Conservation (phyloP, 2,888 invertebrate species). For the Cosmopolites sordidus region DNA sequence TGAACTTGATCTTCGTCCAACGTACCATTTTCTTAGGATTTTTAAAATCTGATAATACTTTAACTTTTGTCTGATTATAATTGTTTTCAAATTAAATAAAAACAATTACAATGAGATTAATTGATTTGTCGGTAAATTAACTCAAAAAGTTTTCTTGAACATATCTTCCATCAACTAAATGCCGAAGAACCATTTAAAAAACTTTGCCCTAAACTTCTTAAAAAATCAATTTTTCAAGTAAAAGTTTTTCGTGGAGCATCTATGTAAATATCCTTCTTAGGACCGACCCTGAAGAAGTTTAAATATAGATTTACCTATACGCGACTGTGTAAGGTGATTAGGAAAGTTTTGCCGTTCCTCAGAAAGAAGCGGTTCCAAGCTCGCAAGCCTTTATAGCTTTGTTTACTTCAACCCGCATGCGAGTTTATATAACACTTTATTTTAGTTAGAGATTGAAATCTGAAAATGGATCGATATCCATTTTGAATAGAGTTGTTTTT, state of each 20-base stretch:
- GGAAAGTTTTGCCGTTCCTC: constrained; percentile 45
- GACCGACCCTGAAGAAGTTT: constrained; percentile 28
- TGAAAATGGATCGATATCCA: not conserved
- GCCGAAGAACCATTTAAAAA: no score
- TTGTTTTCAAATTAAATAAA: no score
- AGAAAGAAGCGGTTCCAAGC: constrained; percentile 37
- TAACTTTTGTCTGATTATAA: no score
- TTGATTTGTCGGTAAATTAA: no score
- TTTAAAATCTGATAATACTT: no score
- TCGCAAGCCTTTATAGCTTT: constrained; percentile 47
- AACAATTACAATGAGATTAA: no score
- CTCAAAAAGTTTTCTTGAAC: no score
- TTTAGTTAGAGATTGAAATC: constrained; percentile 18
- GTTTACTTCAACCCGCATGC: constrained; percentile 44
- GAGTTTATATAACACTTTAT: constrained; percentile 42
- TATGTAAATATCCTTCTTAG: constrained; percentile 22
- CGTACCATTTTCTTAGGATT: no score
- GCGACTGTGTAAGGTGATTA: constrained; percentile 42
- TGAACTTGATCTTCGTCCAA: no score
- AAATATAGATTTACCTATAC: constrained; percentile 24
- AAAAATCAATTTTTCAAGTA: constrained; percentile 1
- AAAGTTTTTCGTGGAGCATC: not conserved
- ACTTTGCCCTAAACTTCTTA: not conserved
- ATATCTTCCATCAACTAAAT: no score
- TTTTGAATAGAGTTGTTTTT: not conserved